Evolutionary conservation across 2,797 vertebrate species (phyloP).

Genomic region (Astyanax mexicanus): DNA sequence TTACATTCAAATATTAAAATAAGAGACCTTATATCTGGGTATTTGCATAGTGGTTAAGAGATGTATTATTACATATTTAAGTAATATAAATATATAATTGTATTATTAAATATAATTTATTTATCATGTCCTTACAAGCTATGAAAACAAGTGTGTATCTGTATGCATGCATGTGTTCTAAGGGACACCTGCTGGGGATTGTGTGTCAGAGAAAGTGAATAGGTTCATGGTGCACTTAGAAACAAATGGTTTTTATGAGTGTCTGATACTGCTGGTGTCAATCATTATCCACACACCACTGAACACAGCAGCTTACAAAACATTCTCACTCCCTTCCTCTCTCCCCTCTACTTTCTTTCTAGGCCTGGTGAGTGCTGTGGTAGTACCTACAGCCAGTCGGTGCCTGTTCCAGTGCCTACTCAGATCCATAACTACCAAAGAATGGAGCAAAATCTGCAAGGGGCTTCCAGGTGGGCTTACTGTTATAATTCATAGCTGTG

Average conservation of each 20-base stretch:
- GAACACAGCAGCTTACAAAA: not conserved
- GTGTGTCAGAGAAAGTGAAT: not conserved
- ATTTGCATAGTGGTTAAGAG: too few species aligned
- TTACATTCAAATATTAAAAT: too few species aligned
- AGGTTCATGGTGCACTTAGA: conserved; percentile 13
- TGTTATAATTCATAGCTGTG: too few species aligned
- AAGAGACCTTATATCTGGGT: too few species aligned
- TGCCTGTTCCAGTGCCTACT: conserved; percentile 94
- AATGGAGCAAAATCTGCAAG: conserved; percentile 87
- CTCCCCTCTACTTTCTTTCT: conserved; percentile 60
- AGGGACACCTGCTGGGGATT: not conserved
- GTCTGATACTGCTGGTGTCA: not conserved
- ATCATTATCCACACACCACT: conserved; percentile 7
- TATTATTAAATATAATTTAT: too few species aligned
- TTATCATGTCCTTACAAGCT: too few species aligned
- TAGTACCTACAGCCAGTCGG: conserved; percentile 80
- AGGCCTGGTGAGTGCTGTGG: conserved; percentile 74
- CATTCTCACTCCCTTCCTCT: not conserved
- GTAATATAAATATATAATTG: too few species aligned
- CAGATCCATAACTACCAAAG: conserved; percentile 94
- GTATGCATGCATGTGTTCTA: not conserved
- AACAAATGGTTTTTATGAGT: conserved; percentile 27
- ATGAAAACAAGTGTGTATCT: conserved; percentile 1
- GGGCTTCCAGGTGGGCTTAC: conserved; percentile 78
- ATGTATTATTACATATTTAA: too few species aligned